These are phyloP conservation scores for Diplazon laetatorius DNA, from an alignment of 2,888 invertebrate genomes.

Conservation along the genomic window DNA sequence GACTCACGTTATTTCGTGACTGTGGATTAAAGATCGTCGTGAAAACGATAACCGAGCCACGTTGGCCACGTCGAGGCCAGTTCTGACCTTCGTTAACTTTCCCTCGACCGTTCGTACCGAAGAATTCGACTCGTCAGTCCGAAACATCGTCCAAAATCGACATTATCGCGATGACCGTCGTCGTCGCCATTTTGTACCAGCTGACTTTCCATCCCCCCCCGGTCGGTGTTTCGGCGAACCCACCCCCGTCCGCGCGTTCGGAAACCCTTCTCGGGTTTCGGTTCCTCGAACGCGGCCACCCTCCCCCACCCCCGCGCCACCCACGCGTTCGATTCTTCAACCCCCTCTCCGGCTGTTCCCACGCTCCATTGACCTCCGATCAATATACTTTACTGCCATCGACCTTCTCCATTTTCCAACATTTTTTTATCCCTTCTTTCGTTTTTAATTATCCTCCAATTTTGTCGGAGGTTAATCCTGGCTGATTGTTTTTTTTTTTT, in stretches of 20 bases:
- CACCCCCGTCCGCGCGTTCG: slow-evolving; percentile 6
- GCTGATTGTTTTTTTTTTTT: neutral
- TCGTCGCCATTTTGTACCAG: slow-evolving; percentile 74
- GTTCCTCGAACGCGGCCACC: slow-evolving; percentile 10
- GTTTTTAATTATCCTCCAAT: neutral
- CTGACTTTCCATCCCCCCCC: slow-evolving; percentile 69
- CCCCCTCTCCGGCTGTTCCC: too few species aligned
- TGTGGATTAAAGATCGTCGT: too few species aligned
- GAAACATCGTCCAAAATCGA: slow-evolving; percentile 44
- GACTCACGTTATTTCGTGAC: too few species aligned
- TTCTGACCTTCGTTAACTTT: neutral
- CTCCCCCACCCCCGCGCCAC: neutral
- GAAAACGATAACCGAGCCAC: neutral
- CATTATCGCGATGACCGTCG: slow-evolving; percentile 44
- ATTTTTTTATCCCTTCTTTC: neutral
- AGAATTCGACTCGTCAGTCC: slow-evolving; percentile 31
- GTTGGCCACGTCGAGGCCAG: neutral
- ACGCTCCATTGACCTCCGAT: slow-evolving; percentile 41
- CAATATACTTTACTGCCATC: slow-evolving; percentile 57
- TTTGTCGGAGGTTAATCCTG: neutral
- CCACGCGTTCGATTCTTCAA: slow-evolving; percentile 13
- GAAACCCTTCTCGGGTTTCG: neutral
- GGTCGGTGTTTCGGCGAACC: slow-evolving; percentile 38
- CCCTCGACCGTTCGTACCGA: neutral
- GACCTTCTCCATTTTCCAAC: neutral